Evolutionary conservation across 1,140 invertebrate species (phyloP), one percentile per base, ranked within the genome.

Genomic region (Megathymus violae): DNA sequence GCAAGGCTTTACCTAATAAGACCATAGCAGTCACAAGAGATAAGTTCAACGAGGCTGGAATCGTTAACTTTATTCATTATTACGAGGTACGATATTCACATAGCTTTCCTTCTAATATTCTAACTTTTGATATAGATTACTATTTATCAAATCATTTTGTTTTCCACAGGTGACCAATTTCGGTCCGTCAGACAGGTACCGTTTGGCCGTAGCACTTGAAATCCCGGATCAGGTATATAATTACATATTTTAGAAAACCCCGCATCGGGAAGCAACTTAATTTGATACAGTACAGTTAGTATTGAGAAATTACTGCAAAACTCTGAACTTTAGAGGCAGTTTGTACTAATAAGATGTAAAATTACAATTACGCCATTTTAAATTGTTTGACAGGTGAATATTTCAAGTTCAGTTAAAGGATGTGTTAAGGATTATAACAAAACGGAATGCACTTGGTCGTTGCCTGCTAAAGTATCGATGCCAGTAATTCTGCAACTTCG

Each of bases 171-270:
- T 87, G 40, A 78, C 65, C 4, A 87, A 85, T 70, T 73, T 67
- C 6, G 84, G 84, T 5, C 84, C 84, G 7, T 87, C 84, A 0
- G 71, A 87, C 54, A 78, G 78, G 69, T 74, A 70, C 50, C 62
- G 64, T 14, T 68, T 85, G 22, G 44, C 60, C 11, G 71, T 60
- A 7, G 16, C 72, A 11, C 51, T 85, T 40, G 10, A 31, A 43
- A 9, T 78, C 6, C 66, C 80, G 1, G 76, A 81, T 5, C 73
- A 73, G 67, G 85, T 88, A 72, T 31, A 11, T 40, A 13, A 5
- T 40, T 13, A n/a, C n/a, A n/a, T n/a, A n/a, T n/a, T n/a, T n/a
- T n/a, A n/a, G n/a, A n/a, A n/a, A n/a, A n/a, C n/a, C n/a, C n/a
- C n/a, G n/a, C n/a, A n/a, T 40, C 0, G 11, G 13, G n/a, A 40